Evolutionary conservation across 2,888 invertebrate species (phyloP), one percentile per base, ranked within the genome.

Genomic region (Drosophila rubida): DNA sequence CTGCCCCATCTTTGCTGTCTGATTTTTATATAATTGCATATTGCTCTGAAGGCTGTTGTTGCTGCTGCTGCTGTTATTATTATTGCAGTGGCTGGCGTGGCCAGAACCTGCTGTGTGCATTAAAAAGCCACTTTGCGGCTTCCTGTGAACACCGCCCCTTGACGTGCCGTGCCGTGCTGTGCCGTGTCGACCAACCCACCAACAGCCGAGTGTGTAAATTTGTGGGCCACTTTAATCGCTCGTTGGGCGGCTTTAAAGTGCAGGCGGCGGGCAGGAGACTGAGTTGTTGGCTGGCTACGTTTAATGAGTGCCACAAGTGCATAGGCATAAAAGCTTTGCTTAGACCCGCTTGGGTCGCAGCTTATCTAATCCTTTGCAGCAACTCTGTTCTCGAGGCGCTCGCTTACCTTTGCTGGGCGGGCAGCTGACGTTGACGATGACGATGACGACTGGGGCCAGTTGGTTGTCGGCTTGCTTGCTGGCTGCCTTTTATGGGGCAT

Each of bases 91-190:
- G 49, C 63, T 76, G 83, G 48, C 64, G 50, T 55, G 64, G 42
- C 45, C 78, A 66, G 73, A 61, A 60, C 78, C 84, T 68, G 81
- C 78, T 87, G 87, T 87, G 82, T 87, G 82, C 82, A 87, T 87
- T 82, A 87, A 82, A 82, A 82, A 87, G 87, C 82, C 82, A 82
- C 82, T 82, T 82, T 82, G 82, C 68, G 84, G 87, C 81, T 82
- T 82, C 82, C 82, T 87, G 82, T 73, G 78, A 80, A 78, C 80
- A 80, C 75, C 87, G 80, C 87, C 82, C 70, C 80, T 67, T 82
- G 67, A 67, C 75, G 75, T 82, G 69, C 42, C 41, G 19, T n/a
- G n/a, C n/a, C n/a, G n/a, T n/a, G n/a, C n/a, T n/a, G n/a, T n/a
- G n/a, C n/a, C n/a, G n/a, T n/a, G n/a, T n/a, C n/a, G n/a, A n/a